Base-by-base conservation (phyloP, 2,888 invertebrate species). In the Dilophus febrilis region DNA sequence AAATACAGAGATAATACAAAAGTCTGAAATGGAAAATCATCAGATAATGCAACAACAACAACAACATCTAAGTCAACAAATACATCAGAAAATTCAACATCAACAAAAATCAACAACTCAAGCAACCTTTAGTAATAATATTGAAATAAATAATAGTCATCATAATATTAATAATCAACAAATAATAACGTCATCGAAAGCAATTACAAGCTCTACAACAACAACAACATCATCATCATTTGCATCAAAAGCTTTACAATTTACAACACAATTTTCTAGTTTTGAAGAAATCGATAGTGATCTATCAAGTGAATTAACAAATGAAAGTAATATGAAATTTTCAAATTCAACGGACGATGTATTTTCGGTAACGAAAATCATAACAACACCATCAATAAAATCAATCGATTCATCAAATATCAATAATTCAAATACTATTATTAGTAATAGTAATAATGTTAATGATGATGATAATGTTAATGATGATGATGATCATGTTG, bases 381-480 rank as follows among this genome's bases (percentile, higher is more conserved):
- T 3, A 22, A n/a, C 26, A 22, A 12, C 35, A 35, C 12, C 19
- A 18, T 29, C 11, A n/a, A n/a, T n/a, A n/a, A n/a, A n/a, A n/a
- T n/a, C n/a, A n/a, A 29, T 11, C 29, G 11, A 19, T 18, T 16
- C 12, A 7, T 14, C 18, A 13, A 38, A 30, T n/a, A 37, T 10
- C 30, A 14, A 22, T 10, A 4, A 14, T 4, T 16, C 19, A 22
- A 32, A 31, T 16, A 37, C 22, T 5, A 32, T 26, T 14, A 36
- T 11, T 19, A 34, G n/a, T 29, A 37, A 17, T 37, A 30, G 17
- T 37, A 27, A 31, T 31, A 28, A 38, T 33, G 14, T 16, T n/a
- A 38, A 33, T 8, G 22, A 38, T 33, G 29, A 29, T 22, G 13
- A 28, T 26, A 27, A 28, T n/a, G 29, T 28, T 33, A 22, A 32